Percentiles rank a stretch among this genome's conserved stretches.
Conservation (phyloP, 1,140 invertebrate species). For the Drosophila repleta region DNA sequence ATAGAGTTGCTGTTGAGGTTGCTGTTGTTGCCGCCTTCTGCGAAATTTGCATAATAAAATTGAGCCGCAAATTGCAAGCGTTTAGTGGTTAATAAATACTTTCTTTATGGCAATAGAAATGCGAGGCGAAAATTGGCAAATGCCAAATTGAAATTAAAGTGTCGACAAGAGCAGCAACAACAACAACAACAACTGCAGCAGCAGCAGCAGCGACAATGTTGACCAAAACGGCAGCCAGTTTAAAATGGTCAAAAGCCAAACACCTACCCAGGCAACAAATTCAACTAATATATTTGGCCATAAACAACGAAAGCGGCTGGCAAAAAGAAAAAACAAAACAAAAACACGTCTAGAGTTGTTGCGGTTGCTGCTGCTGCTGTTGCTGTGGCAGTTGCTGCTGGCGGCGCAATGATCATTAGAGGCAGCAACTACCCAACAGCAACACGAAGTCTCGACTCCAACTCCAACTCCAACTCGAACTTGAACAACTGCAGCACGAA, state of each 20-base stretch:
- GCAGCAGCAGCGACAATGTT: constrained; percentile 1
- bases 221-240: constrained; percentile 63
- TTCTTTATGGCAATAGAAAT: constrained; percentile 59
- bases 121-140: constrained; percentile 62
- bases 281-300: constrained; percentile 75
- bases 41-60: constrained; percentile 67
- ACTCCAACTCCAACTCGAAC: constrained; percentile 32
- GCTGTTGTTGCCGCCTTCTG: constrained; percentile 35
- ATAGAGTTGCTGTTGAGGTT: neutral
- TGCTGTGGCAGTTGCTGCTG: neutral
- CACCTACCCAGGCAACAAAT: constrained; percentile 62
- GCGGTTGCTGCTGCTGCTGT: constrained; percentile 12
- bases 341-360: constrained; percentile 49
- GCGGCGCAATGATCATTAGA: constrained; percentile 40
- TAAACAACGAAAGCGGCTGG: constrained; percentile 74
- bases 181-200: constrained; percentile 24
- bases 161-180: constrained; percentile 48
- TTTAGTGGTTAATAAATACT: constrained; percentile 65
- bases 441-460: constrained; percentile 2
- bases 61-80: constrained; percentile 44
- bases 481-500: constrained; percentile 42
- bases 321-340: constrained; percentile 33
- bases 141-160: constrained; percentile 76
- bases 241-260: constrained; percentile 67
- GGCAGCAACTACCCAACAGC: constrained; percentile 12